Conservation (phyloP, 2,888 invertebrate species). For the Eurytoma californica region DNA sequence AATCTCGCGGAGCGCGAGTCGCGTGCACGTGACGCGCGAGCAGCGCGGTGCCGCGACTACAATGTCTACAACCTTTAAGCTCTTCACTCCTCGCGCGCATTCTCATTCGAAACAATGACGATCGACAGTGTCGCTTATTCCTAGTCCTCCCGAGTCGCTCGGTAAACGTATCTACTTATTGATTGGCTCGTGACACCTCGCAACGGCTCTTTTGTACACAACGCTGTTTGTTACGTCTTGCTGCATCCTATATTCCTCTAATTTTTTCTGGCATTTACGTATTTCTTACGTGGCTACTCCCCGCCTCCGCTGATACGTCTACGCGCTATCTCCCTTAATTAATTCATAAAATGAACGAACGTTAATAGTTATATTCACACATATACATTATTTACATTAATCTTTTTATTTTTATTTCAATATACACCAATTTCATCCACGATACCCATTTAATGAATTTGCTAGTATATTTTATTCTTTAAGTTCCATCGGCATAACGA, state of each 20-base stretch:
- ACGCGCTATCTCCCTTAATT: not conserved
- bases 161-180: conserved; percentile 48
- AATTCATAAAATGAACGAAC: conserved; percentile 41
- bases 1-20: conserved; percentile 47
- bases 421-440: conserved; percentile 42
- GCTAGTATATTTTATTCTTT: too few species aligned
- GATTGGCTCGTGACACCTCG: conserved; percentile 49
- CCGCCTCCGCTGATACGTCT: not conserved
- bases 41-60: conserved; percentile 27
- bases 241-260: conserved; percentile 19
- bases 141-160: conserved; percentile 40
- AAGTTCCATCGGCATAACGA: conserved; percentile 13
- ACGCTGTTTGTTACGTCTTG: conserved; percentile 42
- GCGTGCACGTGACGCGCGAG: too few species aligned
- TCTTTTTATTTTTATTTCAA: conserved; percentile 28
- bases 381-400: conserved; percentile 70
- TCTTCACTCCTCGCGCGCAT: conserved; percentile 11
- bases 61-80: conserved; percentile 51
- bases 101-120: conserved; percentile 45
- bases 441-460: too few species aligned
- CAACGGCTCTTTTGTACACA: conserved; percentile 54
- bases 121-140: conserved; percentile 44
- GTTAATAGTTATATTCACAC: conserved; percentile 66
- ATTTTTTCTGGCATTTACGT: conserved; percentile 2
- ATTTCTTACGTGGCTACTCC: conserved; percentile 4